These are phyloP conservation scores for Drosophila sordidapex DNA, from an alignment of 2,888 invertebrate species.

Conservation along the genomic window DNA sequence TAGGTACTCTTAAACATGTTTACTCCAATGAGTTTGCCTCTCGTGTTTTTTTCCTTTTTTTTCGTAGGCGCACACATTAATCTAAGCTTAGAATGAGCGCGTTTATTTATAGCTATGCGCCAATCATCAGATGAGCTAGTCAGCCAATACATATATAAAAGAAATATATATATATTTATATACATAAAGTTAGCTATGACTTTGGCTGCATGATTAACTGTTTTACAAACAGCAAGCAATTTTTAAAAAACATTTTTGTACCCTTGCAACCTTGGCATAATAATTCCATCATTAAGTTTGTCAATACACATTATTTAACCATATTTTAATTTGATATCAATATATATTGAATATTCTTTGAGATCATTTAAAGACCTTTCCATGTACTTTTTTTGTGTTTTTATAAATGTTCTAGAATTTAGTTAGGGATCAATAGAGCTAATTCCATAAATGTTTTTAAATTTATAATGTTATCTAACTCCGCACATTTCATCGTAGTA, in stretches of 20 bases:
- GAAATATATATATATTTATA: conserved; percentile 13
- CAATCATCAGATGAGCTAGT: conserved; percentile 61
- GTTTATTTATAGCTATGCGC: conserved; percentile 73
- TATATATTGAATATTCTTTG: background rate
- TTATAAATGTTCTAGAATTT: background rate
- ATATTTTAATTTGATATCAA: background rate
- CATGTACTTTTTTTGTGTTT: no score
- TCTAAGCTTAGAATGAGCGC: conserved; percentile 55
- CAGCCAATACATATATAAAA: conserved; percentile 18
- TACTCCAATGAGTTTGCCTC: conserved; percentile 19
- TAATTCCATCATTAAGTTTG: conserved; percentile 18
- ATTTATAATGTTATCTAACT: background rate
- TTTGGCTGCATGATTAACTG: conserved; percentile 60
- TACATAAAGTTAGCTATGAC: background rate
- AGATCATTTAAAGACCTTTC: background rate
- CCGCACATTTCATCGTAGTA: background rate
- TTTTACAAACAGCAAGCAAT: conserved; percentile 39
- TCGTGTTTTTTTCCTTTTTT: conserved; percentile 1
- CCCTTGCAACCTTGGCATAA: conserved; percentile 29
- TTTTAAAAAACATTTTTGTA: conserved; percentile 12
- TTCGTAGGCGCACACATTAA: conserved; percentile 60
- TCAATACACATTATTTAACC: background rate
- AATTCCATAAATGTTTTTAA: background rate
- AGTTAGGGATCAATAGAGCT: background rate
- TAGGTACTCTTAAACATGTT: conserved; percentile 44